Evolutionary conservation across 2,113 vertebrate genomes (phyloP).

Genomic region (Chascanopsetta lugubris): DNA sequence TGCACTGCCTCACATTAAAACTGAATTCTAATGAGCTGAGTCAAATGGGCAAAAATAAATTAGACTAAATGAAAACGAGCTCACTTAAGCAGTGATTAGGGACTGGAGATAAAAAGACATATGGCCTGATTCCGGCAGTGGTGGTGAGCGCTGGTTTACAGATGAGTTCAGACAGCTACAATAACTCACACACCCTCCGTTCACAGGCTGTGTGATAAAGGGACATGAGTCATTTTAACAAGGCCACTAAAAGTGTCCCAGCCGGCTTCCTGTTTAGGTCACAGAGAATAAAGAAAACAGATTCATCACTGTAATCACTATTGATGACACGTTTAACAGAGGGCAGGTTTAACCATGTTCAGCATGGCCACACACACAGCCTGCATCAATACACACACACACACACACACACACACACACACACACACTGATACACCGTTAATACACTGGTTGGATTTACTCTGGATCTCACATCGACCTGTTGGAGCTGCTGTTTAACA

Average conservation of each 20-base stretch:
- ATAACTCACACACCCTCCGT: slow-evolving; percentile 14
- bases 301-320: slow-evolving; percentile 18
- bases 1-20: background rate
- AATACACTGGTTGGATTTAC: background rate
- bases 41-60: slow-evolving; percentile 6
- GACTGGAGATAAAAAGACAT: slow-evolving; percentile 11
- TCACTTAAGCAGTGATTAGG: slow-evolving; percentile 19
- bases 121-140: background rate
- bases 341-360: background rate
- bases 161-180: background rate
- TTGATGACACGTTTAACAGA: slow-evolving; percentile 26
- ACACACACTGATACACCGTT: background rate
- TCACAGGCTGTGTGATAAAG: slow-evolving; percentile 6
- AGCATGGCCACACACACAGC: slow-evolving; percentile 9
- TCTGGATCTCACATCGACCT: background rate
- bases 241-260: slow-evolving; percentile 16
- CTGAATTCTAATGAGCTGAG: slow-evolving; percentile 8
- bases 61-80: slow-evolving; percentile 1
- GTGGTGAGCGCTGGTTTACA: background rate
- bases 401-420: slow-evolving; percentile 14
- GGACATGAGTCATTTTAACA: slow-evolving; percentile 42
- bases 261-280: slow-evolving; percentile 16
- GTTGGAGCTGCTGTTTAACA: background rate
- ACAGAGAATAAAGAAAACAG: slow-evolving; percentile 8
- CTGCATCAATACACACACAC: background rate